Base-by-base conservation (phyloP, 2,888 invertebrate species). In the Ischnura elegans region DNA sequence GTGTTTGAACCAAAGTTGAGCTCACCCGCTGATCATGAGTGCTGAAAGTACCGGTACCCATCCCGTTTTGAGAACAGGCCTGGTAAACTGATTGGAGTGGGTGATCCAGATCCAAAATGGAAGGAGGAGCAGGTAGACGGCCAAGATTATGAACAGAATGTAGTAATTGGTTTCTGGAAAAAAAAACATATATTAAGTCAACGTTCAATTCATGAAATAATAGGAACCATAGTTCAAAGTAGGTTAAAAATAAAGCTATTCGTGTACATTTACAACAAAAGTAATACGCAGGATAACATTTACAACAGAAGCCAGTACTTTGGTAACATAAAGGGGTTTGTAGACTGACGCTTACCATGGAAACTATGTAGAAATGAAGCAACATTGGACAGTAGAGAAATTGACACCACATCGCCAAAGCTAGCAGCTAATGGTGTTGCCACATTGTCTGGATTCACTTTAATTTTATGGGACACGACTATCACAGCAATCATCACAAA, bases 381-480 rank as follows among this genome's bases (percentile, higher is more conserved):
- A 94, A 99, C 98, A 94, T 97, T 97, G 0, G 99, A 98, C 0
- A 99, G 96, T 36, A 99, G 97, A 19, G 98, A 97, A 95, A 99
- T 97, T 94, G 99, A 99, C 85, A 99, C 98, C 36, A 99, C 97
- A 96, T 99, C 99, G 3, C 99, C 99, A 94, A 99, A 97, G 95
- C 99, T 99, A 21, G 99, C 99, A 42, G 99, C 99, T 86, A 99
- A 97, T 0, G 99, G 99, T 0, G 99, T 99, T 93, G 99, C 99
- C 95, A 99, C 97, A 96, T 99, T 99, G 96, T 99, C 99, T 0
- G 99, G 99, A 96, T 99, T 99, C 95, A 99, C 97, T 95, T 98
- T 97, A 95, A 98, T 97, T 96, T 97, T 97, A 95, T 98, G 97
- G 1, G 99, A 98, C 93, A 97, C 96, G 95, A 99, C 97, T 95